These are phyloP conservation scores for Ploceus nigricollis DNA, from an alignment of 2,113 vertebrate genomes.

Conservation along the genomic window DNA sequence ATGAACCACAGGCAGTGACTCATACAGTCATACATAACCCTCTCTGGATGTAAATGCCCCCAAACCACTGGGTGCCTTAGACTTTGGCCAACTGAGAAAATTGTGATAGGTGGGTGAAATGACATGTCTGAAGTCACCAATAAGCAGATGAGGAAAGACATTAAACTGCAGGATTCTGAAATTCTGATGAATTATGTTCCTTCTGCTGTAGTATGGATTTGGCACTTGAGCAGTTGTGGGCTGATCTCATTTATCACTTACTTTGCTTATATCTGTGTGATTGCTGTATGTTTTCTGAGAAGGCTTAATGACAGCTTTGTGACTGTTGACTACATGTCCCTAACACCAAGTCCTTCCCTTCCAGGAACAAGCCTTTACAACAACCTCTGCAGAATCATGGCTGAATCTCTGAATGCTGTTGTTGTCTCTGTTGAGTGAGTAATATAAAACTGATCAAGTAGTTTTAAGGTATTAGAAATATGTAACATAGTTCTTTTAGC, in stretches of 20 bases:
- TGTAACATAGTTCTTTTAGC: not conserved
- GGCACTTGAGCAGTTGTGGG: not conserved
- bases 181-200: not conserved
- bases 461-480: not conserved
- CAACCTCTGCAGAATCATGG: conserved; percentile 84
- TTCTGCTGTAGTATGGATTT: not conserved
- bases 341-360: not conserved
- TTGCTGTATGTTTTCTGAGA: not conserved
- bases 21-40: not conserved
- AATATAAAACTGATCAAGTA: not conserved
- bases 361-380: conserved; percentile 87
- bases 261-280: not conserved
- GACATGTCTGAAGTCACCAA: not conserved
- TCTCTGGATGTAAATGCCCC: not conserved
- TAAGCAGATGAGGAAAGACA: not conserved
- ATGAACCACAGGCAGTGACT: not conserved
- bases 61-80: not conserved
- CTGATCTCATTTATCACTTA: not conserved
- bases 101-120: not conserved
- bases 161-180: not conserved
- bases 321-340: not conserved
- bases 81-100: not conserved
- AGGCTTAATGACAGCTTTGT: not conserved
- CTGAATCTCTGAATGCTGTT: conserved; percentile 87
- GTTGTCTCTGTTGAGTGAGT: conserved; percentile 94